phyloP scores from a whole-genome alignment of 2,797 vertebrate genomes.

The Schizopygopsis pylzovi region DNA sequence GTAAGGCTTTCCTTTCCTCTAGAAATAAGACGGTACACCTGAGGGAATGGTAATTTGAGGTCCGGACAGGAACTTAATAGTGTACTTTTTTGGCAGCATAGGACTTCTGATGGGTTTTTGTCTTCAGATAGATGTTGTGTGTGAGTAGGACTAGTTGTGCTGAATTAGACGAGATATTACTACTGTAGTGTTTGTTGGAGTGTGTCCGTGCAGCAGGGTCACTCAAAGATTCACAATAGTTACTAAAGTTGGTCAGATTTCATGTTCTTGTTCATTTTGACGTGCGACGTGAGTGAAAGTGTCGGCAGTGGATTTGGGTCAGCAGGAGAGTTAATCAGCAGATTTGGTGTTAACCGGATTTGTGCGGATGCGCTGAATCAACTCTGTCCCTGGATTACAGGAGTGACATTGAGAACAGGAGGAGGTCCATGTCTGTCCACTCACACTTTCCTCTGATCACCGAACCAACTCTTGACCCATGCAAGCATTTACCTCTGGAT shows the following conservation, averaged over 20 bases:
- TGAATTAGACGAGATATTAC: neutral
- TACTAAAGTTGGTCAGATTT: neutral
- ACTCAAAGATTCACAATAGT: neutral
- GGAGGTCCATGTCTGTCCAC: conserved; percentile 51
- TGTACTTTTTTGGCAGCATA: neutral
- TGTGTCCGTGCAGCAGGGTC: neutral
- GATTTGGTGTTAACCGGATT: conserved; percentile 94
- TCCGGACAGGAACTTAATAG: neutral
- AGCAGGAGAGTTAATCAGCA: conserved; percentile 84
- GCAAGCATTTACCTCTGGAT: neutral
- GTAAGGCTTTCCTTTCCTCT: conserved; percentile 36
- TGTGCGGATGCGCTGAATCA: conserved; percentile 84
- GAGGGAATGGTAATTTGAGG: neutral
- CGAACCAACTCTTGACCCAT: neutral
- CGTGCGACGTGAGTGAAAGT: conserved; percentile 70
- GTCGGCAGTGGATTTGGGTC: conserved; percentile 80
- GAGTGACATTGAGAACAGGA: conserved; percentile 79
- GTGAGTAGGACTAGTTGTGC: too few relatives aligned
- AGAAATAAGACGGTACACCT: neutral
- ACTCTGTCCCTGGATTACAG: conserved; percentile 86
- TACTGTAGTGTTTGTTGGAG: neutral
- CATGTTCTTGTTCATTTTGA: neutral
- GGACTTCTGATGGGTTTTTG: neutral
- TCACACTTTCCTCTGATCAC: conserved; percentile 2
- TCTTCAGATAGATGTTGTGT: neutral